Evolutionary conservation across 2,113 vertebrate species (phyloP).

Genomic region (Colossoma macropomum): DNA sequence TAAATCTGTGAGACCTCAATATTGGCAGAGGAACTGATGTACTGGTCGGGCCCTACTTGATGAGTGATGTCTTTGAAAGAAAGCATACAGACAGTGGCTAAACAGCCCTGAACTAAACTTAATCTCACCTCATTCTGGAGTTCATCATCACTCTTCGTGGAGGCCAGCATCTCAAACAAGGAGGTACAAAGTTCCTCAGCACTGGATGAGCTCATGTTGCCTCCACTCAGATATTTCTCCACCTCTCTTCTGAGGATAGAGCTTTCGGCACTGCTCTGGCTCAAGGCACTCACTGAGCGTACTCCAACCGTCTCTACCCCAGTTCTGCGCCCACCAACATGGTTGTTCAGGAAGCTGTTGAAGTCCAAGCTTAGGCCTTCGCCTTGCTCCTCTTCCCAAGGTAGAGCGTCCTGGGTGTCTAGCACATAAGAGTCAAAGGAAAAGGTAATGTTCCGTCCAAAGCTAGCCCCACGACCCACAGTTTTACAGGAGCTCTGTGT

Average conservation of each 20-base stretch:
- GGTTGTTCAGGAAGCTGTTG: constrained; percentile 83
- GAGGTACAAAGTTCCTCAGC: constrained; percentile 92
- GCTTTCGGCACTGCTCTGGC: constrained; percentile 60
- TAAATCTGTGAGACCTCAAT: neutral
- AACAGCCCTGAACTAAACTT: neutral
- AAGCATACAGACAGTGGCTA: neutral
- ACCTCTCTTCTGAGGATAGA: constrained; percentile 87
- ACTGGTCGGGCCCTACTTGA: too few species aligned
- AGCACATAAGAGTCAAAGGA: constrained; percentile 91
- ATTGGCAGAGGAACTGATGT: neutral
- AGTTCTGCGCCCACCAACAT: constrained; percentile 71
- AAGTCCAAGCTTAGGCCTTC: constrained; percentile 80
- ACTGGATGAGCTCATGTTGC: constrained; percentile 84
- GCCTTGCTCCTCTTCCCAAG: constrained; percentile 68
- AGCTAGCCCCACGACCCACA: constrained; percentile 66
- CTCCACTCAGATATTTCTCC: constrained; percentile 86
- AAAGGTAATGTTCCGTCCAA: constrained; percentile 90
- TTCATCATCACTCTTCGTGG: constrained; percentile 89
- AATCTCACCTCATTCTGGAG: constrained; percentile 93
- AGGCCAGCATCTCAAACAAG: constrained; percentile 94
- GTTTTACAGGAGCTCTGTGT: constrained; percentile 70
- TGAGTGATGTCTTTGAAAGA: neutral
- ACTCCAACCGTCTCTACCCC: constrained; percentile 70
- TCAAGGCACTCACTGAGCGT: constrained; percentile 66
- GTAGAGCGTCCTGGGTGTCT: constrained; percentile 84